Evolutionary conservation across 2,113 vertebrate genomes (phyloP).

Genomic region (Poeciliopsis turrubarensis): DNA sequence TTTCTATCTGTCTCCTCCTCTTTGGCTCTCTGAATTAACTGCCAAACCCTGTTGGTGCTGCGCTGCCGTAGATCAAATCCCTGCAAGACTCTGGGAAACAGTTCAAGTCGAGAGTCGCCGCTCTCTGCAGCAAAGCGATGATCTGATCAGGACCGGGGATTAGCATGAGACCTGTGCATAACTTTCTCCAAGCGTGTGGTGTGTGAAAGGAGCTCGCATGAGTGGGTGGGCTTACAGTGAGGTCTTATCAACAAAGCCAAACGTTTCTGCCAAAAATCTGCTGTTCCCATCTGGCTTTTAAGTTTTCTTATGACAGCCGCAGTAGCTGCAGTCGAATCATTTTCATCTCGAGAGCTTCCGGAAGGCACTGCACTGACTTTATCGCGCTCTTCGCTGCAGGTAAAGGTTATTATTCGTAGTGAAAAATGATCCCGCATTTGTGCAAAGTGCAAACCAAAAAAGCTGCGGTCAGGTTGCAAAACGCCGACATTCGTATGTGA

Average conservation of each 20-base stretch:
- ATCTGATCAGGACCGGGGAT: conserved; percentile 55
- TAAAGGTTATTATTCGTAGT: neutral
- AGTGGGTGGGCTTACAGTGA: conserved; percentile 41
- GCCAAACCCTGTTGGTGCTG: conserved; percentile 51
- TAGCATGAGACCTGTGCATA: conserved; percentile 67
- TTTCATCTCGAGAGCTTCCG: conserved; percentile 4
- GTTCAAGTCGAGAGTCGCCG: conserved; percentile 56
- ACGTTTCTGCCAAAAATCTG: conserved; percentile 38
- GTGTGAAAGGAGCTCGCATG: conserved; percentile 37
- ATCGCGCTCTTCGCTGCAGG: neutral
- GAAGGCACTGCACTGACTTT: conserved; percentile 4
- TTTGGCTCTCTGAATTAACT: conserved; percentile 29
- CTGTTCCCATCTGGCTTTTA: conserved; percentile 42
- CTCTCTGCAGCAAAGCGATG: conserved; percentile 38
- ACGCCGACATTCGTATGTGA: neutral
- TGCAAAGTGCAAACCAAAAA: neutral
- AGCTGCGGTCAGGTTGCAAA: neutral
- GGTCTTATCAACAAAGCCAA: conserved; percentile 39
- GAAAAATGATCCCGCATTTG: neutral
- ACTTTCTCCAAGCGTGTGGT: conserved; percentile 64
- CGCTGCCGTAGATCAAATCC: conserved; percentile 60
- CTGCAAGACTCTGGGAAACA: conserved; percentile 63
- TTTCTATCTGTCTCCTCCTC: conserved; percentile 12
- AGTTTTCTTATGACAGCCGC: conserved; percentile 8
- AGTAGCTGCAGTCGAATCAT: conserved; percentile 4